Evolutionary conservation across 2,888 invertebrate species (phyloP).

Genomic region (Erebia aethiops): DNA sequence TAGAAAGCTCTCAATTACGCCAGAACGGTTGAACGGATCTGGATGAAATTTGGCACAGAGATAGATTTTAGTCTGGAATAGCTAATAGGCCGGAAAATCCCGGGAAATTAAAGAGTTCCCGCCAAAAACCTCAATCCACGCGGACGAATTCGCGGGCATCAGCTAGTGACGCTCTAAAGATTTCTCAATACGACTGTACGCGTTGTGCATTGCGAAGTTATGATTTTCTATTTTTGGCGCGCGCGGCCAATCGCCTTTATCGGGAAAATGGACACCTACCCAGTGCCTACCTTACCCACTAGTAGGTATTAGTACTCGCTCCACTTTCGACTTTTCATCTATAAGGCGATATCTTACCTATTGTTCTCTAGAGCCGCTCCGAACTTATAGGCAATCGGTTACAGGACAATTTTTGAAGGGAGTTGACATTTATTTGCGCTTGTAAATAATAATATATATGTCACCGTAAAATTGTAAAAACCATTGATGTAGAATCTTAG

Average conservation of each 20-base stretch:
- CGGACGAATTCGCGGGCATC: too few relatives aligned
- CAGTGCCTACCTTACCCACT: neutral
- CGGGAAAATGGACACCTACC: constrained; percentile 10
- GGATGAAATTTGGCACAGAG: too few relatives aligned
- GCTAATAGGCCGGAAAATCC: too few relatives aligned
- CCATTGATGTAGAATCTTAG: too few relatives aligned
- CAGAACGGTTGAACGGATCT: too few relatives aligned
- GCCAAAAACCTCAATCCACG: too few relatives aligned
- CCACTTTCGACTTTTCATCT: constrained; percentile 24
- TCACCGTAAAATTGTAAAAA: too few relatives aligned
- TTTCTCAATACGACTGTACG: neutral
- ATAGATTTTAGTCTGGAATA: too few relatives aligned
- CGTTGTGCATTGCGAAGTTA: constrained; percentile 6
- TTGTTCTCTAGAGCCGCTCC: neutral
- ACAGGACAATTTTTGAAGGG: neutral
- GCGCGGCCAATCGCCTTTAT: constrained; percentile 24
- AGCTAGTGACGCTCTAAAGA: neutral
- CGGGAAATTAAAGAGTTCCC: too few relatives aligned
- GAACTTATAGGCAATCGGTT: neutral
- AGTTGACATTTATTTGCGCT: too few relatives aligned
- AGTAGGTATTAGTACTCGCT: neutral
- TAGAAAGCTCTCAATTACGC: neutral
- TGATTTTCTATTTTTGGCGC: constrained; percentile 23
- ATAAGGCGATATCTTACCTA: constrained; percentile 12
- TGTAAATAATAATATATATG: too few relatives aligned